These are phyloP conservation scores for Zeugodacus cucurbitae DNA, from an alignment of 1,140 invertebrate species.

Conservation along the genomic window DNA sequence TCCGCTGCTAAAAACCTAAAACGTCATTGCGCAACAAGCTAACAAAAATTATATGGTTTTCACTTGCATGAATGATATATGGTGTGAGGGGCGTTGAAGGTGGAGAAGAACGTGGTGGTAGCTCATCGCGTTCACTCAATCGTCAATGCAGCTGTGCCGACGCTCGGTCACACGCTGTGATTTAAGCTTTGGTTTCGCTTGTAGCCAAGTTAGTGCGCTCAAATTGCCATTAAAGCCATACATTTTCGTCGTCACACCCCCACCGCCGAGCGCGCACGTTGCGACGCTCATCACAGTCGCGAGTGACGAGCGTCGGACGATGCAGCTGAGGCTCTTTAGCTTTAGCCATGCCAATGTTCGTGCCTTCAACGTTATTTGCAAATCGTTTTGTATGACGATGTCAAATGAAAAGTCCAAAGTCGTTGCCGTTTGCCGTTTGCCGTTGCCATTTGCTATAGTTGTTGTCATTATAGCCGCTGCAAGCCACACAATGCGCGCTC, in stretches of 20 bases:
- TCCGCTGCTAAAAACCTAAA: too few species aligned
- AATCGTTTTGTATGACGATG: slow-evolving; percentile 27
- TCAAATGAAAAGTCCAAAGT: slow-evolving; percentile 27
- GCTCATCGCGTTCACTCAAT: not conserved
- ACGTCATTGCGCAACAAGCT: not conserved
- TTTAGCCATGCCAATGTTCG: not conserved
- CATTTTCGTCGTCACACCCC: not conserved
- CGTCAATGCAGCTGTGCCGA: not conserved
- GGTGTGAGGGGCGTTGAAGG: not conserved
- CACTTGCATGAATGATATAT: not conserved
- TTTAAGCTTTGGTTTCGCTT: slow-evolving; percentile 5
- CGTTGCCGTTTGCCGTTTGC: not conserved
- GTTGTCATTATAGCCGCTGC: not conserved
- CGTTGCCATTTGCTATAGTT: too few species aligned
- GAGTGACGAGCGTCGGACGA: too few species aligned
- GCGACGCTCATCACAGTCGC: too few species aligned
- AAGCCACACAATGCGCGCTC: not conserved
- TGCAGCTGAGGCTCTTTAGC: not conserved
- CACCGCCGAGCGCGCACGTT: not conserved
- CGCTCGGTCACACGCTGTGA: not conserved
- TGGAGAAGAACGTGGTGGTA: not conserved
- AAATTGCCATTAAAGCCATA: slow-evolving; percentile 33
- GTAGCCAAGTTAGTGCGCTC: slow-evolving; percentile 19
- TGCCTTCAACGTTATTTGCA: slow-evolving; percentile 13
- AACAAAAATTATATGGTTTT: not conserved